Percentiles rank a stretch among this genome's conserved stretches.
phyloP scores from a whole-genome alignment of 2,113 vertebrate species.

The Tetrax tetrax region DNA sequence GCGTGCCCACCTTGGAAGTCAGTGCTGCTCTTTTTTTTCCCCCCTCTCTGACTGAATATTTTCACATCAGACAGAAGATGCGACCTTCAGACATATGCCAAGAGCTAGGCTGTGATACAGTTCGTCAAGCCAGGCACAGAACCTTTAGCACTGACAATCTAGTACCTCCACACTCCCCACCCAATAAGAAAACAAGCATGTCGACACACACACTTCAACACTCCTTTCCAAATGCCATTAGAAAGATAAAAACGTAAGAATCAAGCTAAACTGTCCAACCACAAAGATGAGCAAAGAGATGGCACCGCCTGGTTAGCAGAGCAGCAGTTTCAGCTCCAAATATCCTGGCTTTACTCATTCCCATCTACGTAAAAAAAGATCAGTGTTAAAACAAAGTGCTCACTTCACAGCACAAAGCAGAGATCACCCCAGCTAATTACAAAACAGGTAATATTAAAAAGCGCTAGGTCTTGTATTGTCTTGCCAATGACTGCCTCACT shows the following conservation, averaged over 20 bases:
- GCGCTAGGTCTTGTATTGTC: not conserved
- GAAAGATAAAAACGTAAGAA: not conserved
- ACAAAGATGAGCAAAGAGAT: not conserved
- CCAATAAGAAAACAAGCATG: conserved; percentile 22
- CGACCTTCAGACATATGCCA: not conserved
- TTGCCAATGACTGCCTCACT: not conserved
- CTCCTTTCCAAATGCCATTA: conserved; percentile 20
- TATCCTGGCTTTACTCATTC: conserved; percentile 25
- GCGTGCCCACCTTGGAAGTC: not conserved
- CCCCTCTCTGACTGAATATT: not conserved
- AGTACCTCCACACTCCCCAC: not conserved
- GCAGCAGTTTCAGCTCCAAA: not conserved
- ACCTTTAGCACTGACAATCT: conserved; percentile 7
- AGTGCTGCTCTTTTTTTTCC: not conserved
- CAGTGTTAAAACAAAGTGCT: conserved; percentile 41
- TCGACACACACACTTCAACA: conserved; percentile 34
- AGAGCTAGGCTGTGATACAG: not conserved
- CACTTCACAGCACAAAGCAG: conserved; percentile 61
- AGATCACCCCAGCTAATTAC: conserved; percentile 53
- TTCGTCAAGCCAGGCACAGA: not conserved
- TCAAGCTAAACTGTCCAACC: not conserved
- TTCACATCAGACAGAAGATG: not conserved
- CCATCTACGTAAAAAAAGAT: conserved; percentile 29
- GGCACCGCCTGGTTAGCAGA: not conserved
- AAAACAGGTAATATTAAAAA: conserved; percentile 43